Percentiles rank a stretch among this genome's conserved stretches.
These are phyloP conservation scores for Smutsia temminckii DNA, from an alignment of 2,797 vertebrate genomes.

Conservation along the genomic window DNA sequence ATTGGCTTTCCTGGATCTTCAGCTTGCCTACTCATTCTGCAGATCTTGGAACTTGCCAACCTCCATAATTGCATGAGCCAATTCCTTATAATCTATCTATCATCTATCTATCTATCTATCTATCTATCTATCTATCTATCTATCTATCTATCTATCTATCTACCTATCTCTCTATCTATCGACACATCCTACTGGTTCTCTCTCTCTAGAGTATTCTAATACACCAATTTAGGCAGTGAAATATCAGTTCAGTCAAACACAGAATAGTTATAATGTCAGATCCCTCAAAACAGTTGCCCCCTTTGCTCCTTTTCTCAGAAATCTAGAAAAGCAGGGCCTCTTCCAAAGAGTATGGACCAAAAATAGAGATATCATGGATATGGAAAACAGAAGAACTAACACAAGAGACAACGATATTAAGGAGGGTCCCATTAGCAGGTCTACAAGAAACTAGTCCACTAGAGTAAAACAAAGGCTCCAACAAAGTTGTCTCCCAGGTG, in stretches of 20 bases:
- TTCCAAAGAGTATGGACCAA: background rate
- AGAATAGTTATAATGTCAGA: background rate
- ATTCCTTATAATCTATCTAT: background rate
- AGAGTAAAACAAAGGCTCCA: background rate
- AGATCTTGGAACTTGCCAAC: background rate
- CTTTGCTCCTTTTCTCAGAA: background rate
- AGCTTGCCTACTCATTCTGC: background rate
- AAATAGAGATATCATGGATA: background rate
- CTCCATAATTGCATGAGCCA: background rate
- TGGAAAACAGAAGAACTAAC: background rate
- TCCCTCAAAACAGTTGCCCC: background rate
- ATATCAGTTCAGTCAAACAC: background rate
- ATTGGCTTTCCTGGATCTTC: background rate
- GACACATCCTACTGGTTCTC: background rate
- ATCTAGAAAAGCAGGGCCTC: background rate
- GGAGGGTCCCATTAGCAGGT: background rate
- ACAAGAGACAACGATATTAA: background rate
- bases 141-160: background rate
- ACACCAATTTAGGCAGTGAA: background rate
- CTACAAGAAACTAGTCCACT: background rate
- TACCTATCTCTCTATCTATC: background rate
- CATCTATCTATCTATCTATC: background rate
- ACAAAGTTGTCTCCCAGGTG: background rate
- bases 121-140: background rate
- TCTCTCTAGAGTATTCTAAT: background rate